Percentiles rank a stretch among this genome's conserved stretches.
phyloP scores from a whole-genome alignment of 1,140 invertebrate genomes.

The Mamestra configurata region DNA sequence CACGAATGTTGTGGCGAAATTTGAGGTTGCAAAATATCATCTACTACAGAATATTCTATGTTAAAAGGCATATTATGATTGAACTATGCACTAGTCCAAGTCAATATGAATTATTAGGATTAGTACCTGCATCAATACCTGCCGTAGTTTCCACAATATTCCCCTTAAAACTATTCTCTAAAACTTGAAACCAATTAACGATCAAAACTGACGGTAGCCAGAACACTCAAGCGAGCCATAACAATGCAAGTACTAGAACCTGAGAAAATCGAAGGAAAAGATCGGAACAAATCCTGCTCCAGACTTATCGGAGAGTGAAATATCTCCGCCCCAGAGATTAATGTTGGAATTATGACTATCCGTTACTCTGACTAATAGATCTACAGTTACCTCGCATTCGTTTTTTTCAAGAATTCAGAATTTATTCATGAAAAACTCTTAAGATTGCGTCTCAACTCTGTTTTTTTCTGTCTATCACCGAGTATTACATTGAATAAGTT shows the following conservation, averaged over 20 bases:
- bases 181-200: too few relatives aligned
- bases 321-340: constrained; percentile 1
- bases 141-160: too few relatives aligned
- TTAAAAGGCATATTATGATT: too few relatives aligned
- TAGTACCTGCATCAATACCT: too few relatives aligned
- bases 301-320: background rate
- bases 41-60: too few relatives aligned
- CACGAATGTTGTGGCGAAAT: too few relatives aligned
- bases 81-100: too few relatives aligned
- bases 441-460: background rate
- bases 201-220: background rate
- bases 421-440: background rate
- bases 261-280: background rate
- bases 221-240: background rate
- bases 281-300: background rate
- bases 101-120: too few relatives aligned
- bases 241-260: background rate
- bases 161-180: too few relatives aligned
- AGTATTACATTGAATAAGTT: too few relatives aligned
- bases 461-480: background rate
- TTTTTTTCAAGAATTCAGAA: background rate
- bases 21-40: too few relatives aligned
- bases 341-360: constrained; percentile 4
- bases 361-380: constrained; percentile 3
- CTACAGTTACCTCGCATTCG: background rate